Base-by-base conservation (phyloP, 2,888 invertebrate genomes). In the Melinopterus prodromus region DNA sequence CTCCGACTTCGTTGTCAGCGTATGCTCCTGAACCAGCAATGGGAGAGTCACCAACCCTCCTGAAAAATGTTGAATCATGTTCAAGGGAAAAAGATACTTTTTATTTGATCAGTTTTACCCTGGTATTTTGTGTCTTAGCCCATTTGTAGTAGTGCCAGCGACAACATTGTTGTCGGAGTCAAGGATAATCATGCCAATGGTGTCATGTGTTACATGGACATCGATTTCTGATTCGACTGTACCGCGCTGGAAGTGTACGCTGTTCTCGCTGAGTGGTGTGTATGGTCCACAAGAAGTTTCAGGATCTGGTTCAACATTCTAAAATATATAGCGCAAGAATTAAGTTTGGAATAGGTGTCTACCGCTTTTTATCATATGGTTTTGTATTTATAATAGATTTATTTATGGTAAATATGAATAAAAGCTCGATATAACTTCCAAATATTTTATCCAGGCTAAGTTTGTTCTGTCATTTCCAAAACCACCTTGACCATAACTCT, bases 91-190 rank as follows among this genome's bases (percentile, higher is more conserved):
- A 53, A 35, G 9, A 14, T 15, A n/a, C 15, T 16, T 71, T 71
- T 26, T 12, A 71, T 12, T 71, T 71, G 26, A 71, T 71, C 26
- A 71, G 14, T 16, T 14, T 38, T 89, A 95, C 95, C 98, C 98
- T 3, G 98, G 96, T 86, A 99, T 97, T 92, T 99, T 99, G 88
- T 95, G 93, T 82, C 91, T 93, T 1, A 97, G 96, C 37, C 99
- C 99, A 91, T 99, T 99, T 0, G 98, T 98, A 0, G 98, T 97
- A 4, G 99, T 98, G 9, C 98, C 99, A 6, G 96, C 97, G 7
- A 95, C 97, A 76, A 99, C 92, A 84, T 94, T 92, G 0, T 95
- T 94, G n/a, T 92, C 88, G 0, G 86, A 86, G 90, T 98, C 98
- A 78, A 99, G 93, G 0, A 95, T 96, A 71, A 99, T 91, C 94